Base-by-base conservation (phyloP, 1,140 invertebrate species). In the Pseudoatta argentina region DNA sequence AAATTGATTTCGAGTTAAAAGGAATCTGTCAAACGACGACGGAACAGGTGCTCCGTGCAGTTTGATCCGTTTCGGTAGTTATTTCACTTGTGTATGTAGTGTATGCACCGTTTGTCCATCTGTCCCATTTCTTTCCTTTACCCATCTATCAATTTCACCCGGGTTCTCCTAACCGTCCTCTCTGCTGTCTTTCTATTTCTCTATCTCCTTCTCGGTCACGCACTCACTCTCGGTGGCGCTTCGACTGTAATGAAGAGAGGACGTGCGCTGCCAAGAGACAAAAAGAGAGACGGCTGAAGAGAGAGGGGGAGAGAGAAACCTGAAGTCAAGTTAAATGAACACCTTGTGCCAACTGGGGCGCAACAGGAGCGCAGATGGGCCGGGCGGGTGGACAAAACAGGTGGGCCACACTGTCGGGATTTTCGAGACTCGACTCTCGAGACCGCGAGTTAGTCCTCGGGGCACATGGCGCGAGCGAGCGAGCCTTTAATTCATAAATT, bases 261-360 rank as follows among this genome's bases (percentile, higher is more conserved):
- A 27, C 53, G 27, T 51, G 61, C 72, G 53, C 24, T 24, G 21
- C 5, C 44, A 27, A 18, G 76, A 48, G 66, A 82, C 53, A 59
- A 27, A 90, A 63, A 81, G 51, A 75, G 24, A 24, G 78, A 59
- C 55, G 55, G 69, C 69, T 61, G 53, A 0, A 34, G 44, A 34
- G 39, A 34, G 44, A 55, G 27, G 21, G 34, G 34, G 67, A 34
- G 34, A 53, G 67, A 63, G 53, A 51, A 85, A 63, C 78, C 48
- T 53, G 83, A 64, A 71, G 87, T 59, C 81, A 85, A 91, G 91
- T 89, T 73, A 85, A 88, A 87, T 75, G 89, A 93, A 93, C 92
- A 93, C 91, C 92, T 93, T 93, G 92, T 93, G 92, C 92, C 92
- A 93, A 93, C 92, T 93, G 92, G 92, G 89, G 92, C 92, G 87